These are phyloP conservation scores for Rhorus exstirpatorius DNA, from an alignment of 2,888 invertebrate genomes.

Conservation along the genomic window DNA sequence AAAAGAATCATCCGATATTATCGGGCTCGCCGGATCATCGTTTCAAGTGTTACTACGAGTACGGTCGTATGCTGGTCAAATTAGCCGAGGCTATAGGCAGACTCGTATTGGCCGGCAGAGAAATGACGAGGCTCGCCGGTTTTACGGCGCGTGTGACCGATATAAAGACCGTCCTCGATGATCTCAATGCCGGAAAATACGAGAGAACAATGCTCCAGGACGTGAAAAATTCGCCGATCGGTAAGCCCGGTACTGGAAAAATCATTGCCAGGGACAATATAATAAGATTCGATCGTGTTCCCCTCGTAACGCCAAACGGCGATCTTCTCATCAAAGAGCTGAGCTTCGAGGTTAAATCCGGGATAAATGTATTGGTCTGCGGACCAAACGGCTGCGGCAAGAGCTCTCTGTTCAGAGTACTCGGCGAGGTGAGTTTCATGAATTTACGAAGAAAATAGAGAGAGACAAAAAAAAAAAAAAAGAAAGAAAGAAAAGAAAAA, in stretches of 20 bases:
- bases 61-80: slow-evolving; percentile 98
- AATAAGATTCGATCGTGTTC: slow-evolving; percentile 96
- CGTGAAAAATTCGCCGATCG: slow-evolving; percentile 87
- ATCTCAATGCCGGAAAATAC: slow-evolving; percentile 93
- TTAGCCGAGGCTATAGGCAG: slow-evolving; percentile 99
- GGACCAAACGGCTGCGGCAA: slow-evolving; percentile 99
- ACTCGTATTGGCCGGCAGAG: slow-evolving; percentile 97
- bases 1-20: slow-evolving; percentile 90
- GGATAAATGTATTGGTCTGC: slow-evolving; percentile 98
- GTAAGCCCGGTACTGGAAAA: slow-evolving; percentile 91
- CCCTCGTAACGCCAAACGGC: slow-evolving; percentile 98
- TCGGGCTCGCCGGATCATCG: slow-evolving; percentile 89
- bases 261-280: slow-evolving; percentile 95
- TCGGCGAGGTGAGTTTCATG: slow-evolving; percentile 91
- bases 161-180: slow-evolving; percentile 93
- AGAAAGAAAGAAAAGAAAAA: too few species aligned
- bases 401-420: slow-evolving; percentile 97
- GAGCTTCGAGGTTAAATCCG: slow-evolving; percentile 96
- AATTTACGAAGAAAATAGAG: too few species aligned
- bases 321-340: slow-evolving; percentile 96
- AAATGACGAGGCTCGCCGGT: slow-evolving; percentile 97
- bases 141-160: slow-evolving; percentile 98
- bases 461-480: too few species aligned
- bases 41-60: slow-evolving; percentile 95
- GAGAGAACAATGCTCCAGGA: slow-evolving; percentile 90